Percentiles rank a stretch among this genome's conserved stretches.
Conservation (phyloP, 1,140 invertebrate species). For the Anthonomus grandis region DNA sequence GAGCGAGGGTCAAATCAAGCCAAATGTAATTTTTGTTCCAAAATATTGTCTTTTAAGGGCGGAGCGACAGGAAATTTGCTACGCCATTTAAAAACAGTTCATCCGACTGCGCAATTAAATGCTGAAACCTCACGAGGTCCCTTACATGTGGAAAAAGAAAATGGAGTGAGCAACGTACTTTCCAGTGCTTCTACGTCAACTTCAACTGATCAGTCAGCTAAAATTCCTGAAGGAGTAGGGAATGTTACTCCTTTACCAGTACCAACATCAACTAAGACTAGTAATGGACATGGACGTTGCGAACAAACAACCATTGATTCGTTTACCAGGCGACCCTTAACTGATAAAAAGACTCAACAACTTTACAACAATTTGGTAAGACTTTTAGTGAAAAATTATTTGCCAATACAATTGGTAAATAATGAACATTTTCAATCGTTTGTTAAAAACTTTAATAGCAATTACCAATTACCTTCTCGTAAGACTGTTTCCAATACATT, state of each 20-base stretch:
- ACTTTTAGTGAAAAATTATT: slow-evolving; percentile 1
- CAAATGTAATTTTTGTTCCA: neutral
- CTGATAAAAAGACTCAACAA: neutral
- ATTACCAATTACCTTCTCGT: neutral
- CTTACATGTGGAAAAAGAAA: neutral
- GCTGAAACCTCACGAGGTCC: neutral
- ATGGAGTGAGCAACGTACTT: neutral
- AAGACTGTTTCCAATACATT: neutral
- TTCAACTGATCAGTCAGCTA: neutral
- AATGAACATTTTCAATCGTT: neutral
- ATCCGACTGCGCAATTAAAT: neutral
- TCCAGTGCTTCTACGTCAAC: neutral
- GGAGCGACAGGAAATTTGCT: neutral
- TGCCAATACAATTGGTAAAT: neutral
- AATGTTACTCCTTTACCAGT: neutral
- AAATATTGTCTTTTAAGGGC: too few species aligned
- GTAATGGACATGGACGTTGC: neutral
- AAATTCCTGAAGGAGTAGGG: neutral
- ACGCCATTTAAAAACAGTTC: neutral
- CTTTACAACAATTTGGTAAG: neutral
- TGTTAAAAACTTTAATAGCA: neutral
- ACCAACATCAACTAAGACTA: neutral
- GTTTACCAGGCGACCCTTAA: neutral
- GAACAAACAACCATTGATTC: neutral
- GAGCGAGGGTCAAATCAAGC: neutral